Conservation (phyloP, 2,888 invertebrate species). For the Ennomos erosarius region DNA sequence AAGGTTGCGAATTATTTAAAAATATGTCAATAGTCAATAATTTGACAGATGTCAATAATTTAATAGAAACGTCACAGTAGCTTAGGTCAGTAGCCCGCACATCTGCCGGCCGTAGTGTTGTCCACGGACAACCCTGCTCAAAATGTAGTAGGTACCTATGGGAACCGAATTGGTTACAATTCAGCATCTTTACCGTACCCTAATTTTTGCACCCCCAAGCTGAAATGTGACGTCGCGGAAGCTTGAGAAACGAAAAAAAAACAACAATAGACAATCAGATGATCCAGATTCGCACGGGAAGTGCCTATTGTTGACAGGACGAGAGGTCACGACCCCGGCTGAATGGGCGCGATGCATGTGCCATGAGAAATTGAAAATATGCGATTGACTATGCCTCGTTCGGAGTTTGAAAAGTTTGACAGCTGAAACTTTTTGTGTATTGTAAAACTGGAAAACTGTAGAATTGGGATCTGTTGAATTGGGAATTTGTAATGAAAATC, state of each 20-base stretch:
- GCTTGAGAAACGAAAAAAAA: conserved; percentile 60
- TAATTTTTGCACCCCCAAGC: conserved; percentile 43
- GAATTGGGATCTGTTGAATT: too few species aligned
- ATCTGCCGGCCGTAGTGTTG: conserved; percentile 10
- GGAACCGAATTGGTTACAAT: conserved; percentile 27
- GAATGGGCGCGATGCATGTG: conserved; percentile 39
- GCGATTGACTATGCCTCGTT: conserved; percentile 34
- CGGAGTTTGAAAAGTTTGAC: conserved; percentile 43
- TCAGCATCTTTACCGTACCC: conserved; percentile 38
- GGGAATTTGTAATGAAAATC: too few species aligned
- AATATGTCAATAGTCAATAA: conserved; percentile 17
- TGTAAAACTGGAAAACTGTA: too few species aligned
- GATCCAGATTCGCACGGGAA: conserved; percentile 77
- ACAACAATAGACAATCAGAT: conserved; percentile 72
- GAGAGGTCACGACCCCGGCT: conserved; percentile 61
- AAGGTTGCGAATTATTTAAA: conserved; percentile 6
- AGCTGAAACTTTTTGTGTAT: conserved; percentile 9
- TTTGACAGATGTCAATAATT: conserved; percentile 3
- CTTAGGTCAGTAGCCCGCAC: conserved; percentile 5
- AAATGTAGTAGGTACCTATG: conserved; percentile 3
- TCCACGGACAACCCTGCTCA: conserved; percentile 4
- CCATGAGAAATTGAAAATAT: conserved; percentile 36
- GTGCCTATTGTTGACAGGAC: conserved; percentile 38
- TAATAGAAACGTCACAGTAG: too few species aligned
- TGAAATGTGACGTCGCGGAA: conserved; percentile 47